Conservation (phyloP, 2,888 invertebrate species). For the Drosophila melanosoma region DNA sequence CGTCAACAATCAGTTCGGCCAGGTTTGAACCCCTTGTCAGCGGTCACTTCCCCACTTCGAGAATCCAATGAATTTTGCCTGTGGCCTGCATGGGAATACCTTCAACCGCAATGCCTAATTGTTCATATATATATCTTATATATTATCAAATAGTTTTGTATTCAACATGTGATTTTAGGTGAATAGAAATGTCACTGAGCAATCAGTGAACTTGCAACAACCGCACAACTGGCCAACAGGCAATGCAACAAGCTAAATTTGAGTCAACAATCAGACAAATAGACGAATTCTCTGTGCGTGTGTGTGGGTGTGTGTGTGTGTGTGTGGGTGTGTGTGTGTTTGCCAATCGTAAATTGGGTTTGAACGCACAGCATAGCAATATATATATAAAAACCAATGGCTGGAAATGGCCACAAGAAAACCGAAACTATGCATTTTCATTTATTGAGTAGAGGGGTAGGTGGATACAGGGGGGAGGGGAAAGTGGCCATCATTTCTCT, state of each 20-base stretch:
- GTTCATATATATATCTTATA: not conserved
- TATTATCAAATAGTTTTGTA: not conserved
- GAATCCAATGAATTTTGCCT: conserved; percentile 18
- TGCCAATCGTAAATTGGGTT: conserved; percentile 48
- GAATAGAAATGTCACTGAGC: not conserved
- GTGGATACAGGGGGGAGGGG: too few species aligned
- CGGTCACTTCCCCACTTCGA: conserved; percentile 15
- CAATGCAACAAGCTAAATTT: conserved; percentile 31
- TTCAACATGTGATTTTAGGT: not conserved
- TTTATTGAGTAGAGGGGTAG: not conserved
- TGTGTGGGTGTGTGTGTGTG: conserved; percentile 8
- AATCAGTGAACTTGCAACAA: not conserved
- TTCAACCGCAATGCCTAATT: not conserved
- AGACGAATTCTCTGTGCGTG: not conserved
- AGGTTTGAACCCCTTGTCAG: conserved; percentile 16
- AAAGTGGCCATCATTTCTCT: too few species aligned
- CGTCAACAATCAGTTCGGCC: not conserved
- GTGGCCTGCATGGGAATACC: not conserved
- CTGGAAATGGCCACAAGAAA: not conserved
- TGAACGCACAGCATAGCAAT: conserved; percentile 14
- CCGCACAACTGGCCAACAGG: not conserved
- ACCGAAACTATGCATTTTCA: conserved; percentile 18
- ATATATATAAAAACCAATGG: not conserved
- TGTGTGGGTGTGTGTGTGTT: conserved; percentile 22
- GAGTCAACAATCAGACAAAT: conserved; percentile 21